Base-by-base conservation (phyloP, 1,140 invertebrate genomes). In the Gonioctena quinquepunctata region DNA sequence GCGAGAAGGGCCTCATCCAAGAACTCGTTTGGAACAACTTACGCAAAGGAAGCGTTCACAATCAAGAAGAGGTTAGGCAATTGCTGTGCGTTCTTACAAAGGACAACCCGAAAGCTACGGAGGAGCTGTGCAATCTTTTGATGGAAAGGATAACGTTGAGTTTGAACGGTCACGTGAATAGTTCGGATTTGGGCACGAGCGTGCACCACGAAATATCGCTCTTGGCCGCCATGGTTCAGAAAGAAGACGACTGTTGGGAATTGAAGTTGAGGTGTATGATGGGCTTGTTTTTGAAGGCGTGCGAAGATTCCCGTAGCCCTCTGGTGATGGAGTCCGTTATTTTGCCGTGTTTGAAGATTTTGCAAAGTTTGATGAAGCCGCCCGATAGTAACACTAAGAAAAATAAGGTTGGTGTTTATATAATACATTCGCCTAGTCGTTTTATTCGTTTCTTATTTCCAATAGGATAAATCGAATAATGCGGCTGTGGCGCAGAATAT, bases 201-300 rank as follows among this genome's bases (percentile, higher is more conserved):
- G 88, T 94, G 66, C 83, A 95, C 48, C 92, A 96, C 81, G 95
- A 96, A 84, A 95, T 99, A 80, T 89, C 95, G 3, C 82, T 99
- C 2, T 83, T 99, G 22, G 93, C 95, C 0, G 92, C 92, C 1
- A 87, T 97, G 6, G 89, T 98, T 0, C 92, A 96, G 73, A 94
- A 96, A 73, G 94, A 98, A 79, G 96, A 99, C 77, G 90, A 92
- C 0, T 98, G 96, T 82, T 99, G 96, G 96, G 96, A 98, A 82
- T 91, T 93, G 65, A 93, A 96, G 79, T 84, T 98, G 0, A 90
- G 94, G 48, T 95, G 94, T 79, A 92, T 98, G 19, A 93, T 98
- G 86, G 88, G 92, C 64, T 81, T 97, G 23, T 96, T 96, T 78
- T 80, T 94, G 49, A 90, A 92, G 85, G 91, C 88, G 64, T 94